A percentile compares a stretch with the other conserved stretches of the same genome.
phyloP scores from a whole-genome alignment of 2,888 invertebrate species.

The Melanchra persicariae region DNA sequence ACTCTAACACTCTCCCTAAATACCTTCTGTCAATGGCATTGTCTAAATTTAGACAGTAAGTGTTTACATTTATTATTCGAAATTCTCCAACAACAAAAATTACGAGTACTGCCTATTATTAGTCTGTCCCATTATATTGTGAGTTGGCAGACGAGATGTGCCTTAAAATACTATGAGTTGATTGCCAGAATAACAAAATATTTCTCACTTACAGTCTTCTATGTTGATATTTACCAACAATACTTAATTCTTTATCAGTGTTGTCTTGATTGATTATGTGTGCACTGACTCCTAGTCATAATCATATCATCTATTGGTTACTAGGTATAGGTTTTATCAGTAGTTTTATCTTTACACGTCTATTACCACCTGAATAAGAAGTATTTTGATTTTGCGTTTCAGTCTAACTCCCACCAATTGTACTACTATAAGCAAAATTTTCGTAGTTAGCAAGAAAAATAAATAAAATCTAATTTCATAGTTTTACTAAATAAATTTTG shows the following conservation, averaged over 20 bases:
- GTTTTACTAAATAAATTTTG: neutral
- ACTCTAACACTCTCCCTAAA: neutral
- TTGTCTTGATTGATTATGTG: constrained; percentile 42
- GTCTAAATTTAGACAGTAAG: neutral
- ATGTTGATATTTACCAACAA: constrained; percentile 64
- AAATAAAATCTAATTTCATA: constrained; percentile 6
- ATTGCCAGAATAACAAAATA: constrained; percentile 56
- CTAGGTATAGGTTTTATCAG: constrained; percentile 23
- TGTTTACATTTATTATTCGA: constrained; percentile 29
- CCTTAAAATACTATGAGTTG: constrained; percentile 57
- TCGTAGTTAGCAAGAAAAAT: neutral
- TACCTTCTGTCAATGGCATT: constrained; percentile 4
- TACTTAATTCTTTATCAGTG: constrained; percentile 42
- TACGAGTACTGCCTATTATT: constrained; percentile 71
- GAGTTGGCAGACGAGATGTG: constrained; percentile 72
- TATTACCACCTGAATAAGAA: neutral
- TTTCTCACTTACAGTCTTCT: constrained; percentile 39
- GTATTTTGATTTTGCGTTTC: constrained; percentile 3
- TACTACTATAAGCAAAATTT: neutral
- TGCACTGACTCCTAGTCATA: constrained; percentile 6
- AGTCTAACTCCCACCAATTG: neutral
- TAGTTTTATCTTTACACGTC: constrained; percentile 7
- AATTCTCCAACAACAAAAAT: constrained; percentile 63
- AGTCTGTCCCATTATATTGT: constrained; percentile 69
- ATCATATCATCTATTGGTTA: constrained; percentile 7